These are phyloP conservation scores for Epinephelus awoara DNA, from an alignment of 2,797 vertebrate genomes.

Conservation along the genomic window DNA sequence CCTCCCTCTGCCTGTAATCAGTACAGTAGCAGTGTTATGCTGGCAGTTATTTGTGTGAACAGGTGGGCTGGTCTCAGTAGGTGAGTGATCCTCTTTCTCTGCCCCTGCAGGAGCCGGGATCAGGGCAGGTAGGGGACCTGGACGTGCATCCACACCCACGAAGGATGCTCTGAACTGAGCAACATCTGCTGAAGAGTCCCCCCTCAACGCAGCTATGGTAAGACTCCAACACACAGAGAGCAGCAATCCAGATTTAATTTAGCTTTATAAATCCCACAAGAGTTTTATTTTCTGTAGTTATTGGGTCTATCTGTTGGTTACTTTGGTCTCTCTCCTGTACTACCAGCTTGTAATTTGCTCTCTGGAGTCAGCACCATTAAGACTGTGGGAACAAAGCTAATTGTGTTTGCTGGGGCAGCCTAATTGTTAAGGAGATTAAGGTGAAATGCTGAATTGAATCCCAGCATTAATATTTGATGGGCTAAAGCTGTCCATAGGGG, in stretches of 20 bases:
- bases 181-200: slow-evolving; percentile 81
- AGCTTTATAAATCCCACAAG: slow-evolving; percentile 29
- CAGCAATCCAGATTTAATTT: slow-evolving; percentile 20
- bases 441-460: slow-evolving; percentile 84
- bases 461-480: slow-evolving; percentile 87
- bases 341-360: slow-evolving; percentile 43
- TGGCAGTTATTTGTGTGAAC: slow-evolving; percentile 78
- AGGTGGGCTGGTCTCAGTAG: slow-evolving; percentile 78
- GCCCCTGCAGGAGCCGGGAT: slow-evolving; percentile 80
- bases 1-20: slow-evolving; percentile 32
- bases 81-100: slow-evolving; percentile 83
- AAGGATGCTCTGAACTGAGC: slow-evolving; percentile 80
- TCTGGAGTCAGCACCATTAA: slow-evolving; percentile 50
- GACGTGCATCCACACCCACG: slow-evolving; percentile 70
- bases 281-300: slow-evolving; percentile 29
- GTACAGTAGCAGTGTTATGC: slow-evolving; percentile 48
- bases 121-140: slow-evolving; percentile 81
- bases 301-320: slow-evolving; percentile 25
- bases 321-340: slow-evolving; percentile 10
- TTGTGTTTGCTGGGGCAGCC: slow-evolving; percentile 55
- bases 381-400: slow-evolving; percentile 55
- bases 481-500: slow-evolving; percentile 84
- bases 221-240: slow-evolving; percentile 64
- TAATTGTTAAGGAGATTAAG: slow-evolving; percentile 83
- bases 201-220: slow-evolving; percentile 81